phyloP scores from a whole-genome alignment of 2,797 vertebrate species.

The Sparidentex hasta region DNA sequence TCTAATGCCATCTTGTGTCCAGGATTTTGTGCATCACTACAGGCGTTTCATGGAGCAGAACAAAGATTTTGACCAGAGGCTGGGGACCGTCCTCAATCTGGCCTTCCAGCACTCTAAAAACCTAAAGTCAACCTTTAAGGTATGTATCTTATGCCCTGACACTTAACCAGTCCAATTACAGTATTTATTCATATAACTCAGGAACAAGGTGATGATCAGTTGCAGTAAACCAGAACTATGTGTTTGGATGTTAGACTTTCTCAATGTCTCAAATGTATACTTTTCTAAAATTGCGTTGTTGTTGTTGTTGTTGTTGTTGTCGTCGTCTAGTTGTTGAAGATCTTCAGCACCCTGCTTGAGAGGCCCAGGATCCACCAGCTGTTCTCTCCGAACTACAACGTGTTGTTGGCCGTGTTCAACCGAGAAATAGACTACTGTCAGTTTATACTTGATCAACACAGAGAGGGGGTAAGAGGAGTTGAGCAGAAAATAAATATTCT shows the following conservation, averaged over 20 bases:
- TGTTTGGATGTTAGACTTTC: neutral
- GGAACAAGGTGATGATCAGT: neutral
- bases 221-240: neutral
- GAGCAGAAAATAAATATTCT: neutral
- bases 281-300: neutral
- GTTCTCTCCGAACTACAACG: conserved; percentile 83
- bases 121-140: conserved; percentile 86
- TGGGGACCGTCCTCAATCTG: conserved; percentile 88
- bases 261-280: neutral
- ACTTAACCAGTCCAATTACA: neutral
- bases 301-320: conserved; percentile 17
- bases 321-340: conserved; percentile 79
- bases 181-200: neutral
- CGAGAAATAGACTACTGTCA: conserved; percentile 84
- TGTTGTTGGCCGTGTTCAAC: conserved; percentile 84
- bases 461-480: conserved; percentile 74
- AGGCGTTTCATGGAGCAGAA: conserved; percentile 85
- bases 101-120: conserved; percentile 88
- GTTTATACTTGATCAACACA: conserved; percentile 83
- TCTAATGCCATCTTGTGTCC: conserved; percentile 48
- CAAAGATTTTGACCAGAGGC: conserved; percentile 88
- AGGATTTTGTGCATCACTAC: conserved; percentile 86
- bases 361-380: conserved; percentile 81
- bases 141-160: conserved; percentile 49
- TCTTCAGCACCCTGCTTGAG: conserved; percentile 85